These are phyloP conservation scores for Nezara viridula DNA, from an alignment of 2,888 invertebrate genomes.

Conservation along the genomic window DNA sequence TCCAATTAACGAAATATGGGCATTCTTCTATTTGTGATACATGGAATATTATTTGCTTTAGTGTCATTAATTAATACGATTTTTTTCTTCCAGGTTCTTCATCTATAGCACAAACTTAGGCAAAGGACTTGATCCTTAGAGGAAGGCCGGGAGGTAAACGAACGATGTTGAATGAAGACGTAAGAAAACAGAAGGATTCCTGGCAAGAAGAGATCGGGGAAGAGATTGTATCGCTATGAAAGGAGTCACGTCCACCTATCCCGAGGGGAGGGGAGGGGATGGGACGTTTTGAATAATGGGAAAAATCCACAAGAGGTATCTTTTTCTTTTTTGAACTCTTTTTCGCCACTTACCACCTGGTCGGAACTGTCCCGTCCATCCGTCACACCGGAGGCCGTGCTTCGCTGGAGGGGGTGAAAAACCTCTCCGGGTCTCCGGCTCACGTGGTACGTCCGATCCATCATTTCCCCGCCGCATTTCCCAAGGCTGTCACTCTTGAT, in stretches of 20 bases:
- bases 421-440: background rate
- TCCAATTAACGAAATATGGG: too few relatives aligned
- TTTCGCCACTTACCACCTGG: conserved; percentile 29
- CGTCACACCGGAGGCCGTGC: background rate
- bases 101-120: too few relatives aligned
- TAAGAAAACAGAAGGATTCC: conserved; percentile 34
- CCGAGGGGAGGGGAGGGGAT: background rate
- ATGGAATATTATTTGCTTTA: too few relatives aligned
- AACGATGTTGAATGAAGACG: conserved; percentile 28
- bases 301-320: conserved; percentile 54
- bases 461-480: conserved; percentile 27
- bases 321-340: conserved; percentile 31
- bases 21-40: too few relatives aligned
- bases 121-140: background rate
- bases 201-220: background rate
- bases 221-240: conserved; percentile 29
- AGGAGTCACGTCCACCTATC: conserved; percentile 41
- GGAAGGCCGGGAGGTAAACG: conserved; percentile 11
- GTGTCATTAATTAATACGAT: too few relatives aligned
- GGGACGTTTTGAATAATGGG: conserved; percentile 57
- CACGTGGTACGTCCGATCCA: conserved; percentile 11
- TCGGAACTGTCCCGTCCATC: conserved; percentile 11
- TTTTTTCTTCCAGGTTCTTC: too few relatives aligned
- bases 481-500: conserved; percentile 36
- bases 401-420: conserved; percentile 1